These are phyloP conservation scores for Ursus arctos DNA, from an alignment of 2,113 vertebrate species.

Conservation along the genomic window DNA sequence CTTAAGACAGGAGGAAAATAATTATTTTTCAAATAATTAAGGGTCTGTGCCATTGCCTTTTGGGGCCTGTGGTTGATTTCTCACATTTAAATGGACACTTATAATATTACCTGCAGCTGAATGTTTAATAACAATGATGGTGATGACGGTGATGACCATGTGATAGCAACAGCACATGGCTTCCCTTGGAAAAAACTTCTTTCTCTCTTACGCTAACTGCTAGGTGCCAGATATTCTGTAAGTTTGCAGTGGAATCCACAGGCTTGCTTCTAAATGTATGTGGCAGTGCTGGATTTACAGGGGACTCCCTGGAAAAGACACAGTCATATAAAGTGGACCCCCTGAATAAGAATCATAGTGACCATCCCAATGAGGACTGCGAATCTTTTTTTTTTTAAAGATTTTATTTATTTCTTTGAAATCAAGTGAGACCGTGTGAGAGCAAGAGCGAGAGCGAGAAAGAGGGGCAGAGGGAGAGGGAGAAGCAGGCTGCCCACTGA, in stretches of 20 bases:
- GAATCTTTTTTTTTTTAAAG: not conserved
- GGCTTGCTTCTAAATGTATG: not conserved
- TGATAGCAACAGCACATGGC: not conserved
- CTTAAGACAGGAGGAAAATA: not conserved
- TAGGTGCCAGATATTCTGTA: not conserved
- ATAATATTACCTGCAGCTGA: not conserved
- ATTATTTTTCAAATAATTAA: not conserved
- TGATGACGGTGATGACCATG: not conserved
- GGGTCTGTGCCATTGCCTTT: not conserved
- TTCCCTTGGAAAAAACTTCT: not conserved
- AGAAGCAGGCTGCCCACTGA: too few relatives aligned
- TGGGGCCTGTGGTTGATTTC: not conserved
- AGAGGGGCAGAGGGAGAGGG: too few relatives aligned
- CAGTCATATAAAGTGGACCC: not conserved
- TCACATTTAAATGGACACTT: not conserved
- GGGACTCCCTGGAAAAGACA: not conserved
- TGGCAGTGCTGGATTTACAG: not conserved
- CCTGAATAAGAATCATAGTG: not conserved
- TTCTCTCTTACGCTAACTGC: not conserved
- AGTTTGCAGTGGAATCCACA: not conserved
- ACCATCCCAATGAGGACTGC: not conserved
- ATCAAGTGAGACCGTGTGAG: too few relatives aligned
- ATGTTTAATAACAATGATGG: not conserved
- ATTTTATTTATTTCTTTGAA: too few relatives aligned
- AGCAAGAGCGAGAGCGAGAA: too few relatives aligned